phyloP scores from a whole-genome alignment of 2,888 invertebrate species.

The Aleiodes leptofemur region DNA sequence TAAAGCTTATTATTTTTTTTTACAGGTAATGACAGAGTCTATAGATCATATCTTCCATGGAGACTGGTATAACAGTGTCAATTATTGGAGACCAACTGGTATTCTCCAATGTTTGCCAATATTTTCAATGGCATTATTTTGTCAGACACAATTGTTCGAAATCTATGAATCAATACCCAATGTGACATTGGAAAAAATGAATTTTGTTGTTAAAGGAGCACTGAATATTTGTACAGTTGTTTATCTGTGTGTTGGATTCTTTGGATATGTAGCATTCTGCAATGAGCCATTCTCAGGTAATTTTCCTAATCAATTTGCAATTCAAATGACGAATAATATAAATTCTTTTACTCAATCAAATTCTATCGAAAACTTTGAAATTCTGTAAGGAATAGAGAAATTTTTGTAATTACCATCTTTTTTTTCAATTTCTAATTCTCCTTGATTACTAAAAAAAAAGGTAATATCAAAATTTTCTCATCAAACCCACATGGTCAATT shows the following conservation, averaged over 20 bases:
- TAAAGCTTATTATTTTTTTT: conserved; percentile 45
- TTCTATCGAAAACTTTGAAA: no score
- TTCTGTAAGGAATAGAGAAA: no score
- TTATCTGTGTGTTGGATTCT: conserved; percentile 93
- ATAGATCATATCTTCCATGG: conserved; percentile 83
- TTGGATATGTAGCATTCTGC: conserved; percentile 94
- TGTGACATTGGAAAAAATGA: conserved; percentile 92
- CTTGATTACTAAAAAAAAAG: no score
- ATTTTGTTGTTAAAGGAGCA: conserved; percentile 89
- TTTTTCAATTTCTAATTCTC: no score
- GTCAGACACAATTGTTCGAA: conserved; percentile 97
- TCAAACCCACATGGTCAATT: no score
- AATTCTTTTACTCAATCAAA: no score
- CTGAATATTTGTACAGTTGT: conserved; percentile 94
- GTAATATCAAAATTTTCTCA: no score
- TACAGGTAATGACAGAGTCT: conserved; percentile 88
- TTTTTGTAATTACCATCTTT: no score
- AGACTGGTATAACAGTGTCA: conserved; percentile 85
- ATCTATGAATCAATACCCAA: conserved; percentile 94
- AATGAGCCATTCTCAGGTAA: conserved; percentile 84
- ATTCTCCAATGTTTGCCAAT: conserved; percentile 95
- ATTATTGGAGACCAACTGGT: conserved; percentile 90
- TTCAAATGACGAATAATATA: no score
- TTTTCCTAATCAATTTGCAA: conserved; percentile 38
- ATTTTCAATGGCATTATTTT: conserved; percentile 96